Percentiles rank a stretch among this genome's conserved stretches.
Evolutionary conservation across 1,140 invertebrate species (phyloP).

Genomic region (Bombus confusus): DNA sequence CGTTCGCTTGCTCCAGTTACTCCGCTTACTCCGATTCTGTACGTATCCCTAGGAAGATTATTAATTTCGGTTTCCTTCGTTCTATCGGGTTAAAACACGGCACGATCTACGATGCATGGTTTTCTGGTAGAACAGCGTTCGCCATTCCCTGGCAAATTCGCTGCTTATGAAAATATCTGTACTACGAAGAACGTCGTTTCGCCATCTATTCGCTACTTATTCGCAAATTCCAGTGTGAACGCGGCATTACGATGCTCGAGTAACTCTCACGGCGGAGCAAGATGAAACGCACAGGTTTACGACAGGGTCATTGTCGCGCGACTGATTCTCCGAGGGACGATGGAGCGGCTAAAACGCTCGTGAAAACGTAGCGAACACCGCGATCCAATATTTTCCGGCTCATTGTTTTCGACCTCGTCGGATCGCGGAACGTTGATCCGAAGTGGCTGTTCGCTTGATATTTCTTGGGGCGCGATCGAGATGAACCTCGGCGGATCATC

Average conservation of each 20-base stretch:
- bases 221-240: not conserved
- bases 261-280: not conserved
- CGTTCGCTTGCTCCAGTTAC: too few relatives aligned
- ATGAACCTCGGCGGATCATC: not conserved
- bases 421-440: not conserved
- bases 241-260: not conserved
- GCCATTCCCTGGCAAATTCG: too few relatives aligned
- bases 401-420: not conserved
- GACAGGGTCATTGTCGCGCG: not conserved
- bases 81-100: too few relatives aligned
- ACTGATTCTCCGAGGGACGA: not conserved
- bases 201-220: too few relatives aligned
- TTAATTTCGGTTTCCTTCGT: too few relatives aligned
- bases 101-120: too few relatives aligned
- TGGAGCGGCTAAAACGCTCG: not conserved
- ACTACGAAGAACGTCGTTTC: too few relatives aligned
- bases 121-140: too few relatives aligned
- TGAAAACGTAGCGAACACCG: not conserved
- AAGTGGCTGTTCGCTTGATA: not conserved
- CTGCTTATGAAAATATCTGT: too few relatives aligned
- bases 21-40: too few relatives aligned
- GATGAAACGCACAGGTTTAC: not conserved
- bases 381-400: not conserved
- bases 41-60: too few relatives aligned
- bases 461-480: not conserved